Base-by-base conservation (phyloP, 2,113 vertebrate genomes). In the Lampris megalopsis region DNA sequence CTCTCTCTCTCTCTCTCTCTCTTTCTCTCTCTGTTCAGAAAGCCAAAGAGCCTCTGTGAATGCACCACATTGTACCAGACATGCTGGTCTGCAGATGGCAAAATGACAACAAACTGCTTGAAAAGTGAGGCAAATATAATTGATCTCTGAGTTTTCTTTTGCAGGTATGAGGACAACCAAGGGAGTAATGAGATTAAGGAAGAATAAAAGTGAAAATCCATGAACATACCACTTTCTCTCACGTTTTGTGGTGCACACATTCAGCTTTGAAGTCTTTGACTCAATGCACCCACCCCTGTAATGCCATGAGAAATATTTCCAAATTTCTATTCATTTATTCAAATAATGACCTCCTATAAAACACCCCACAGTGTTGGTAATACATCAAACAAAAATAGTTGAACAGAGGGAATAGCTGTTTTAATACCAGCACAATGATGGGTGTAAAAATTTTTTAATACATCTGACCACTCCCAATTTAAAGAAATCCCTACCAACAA, bases 31-130 rank as follows among this genome's bases (percentile, higher is more conserved):
- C 83, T 90, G 77, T 72, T 83, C 81, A 92, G 93, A 95, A 94
- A 94, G 88, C 89, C 92, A 92, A 91, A 84, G 88, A 87, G 86
- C 81, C 88, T 90, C 48, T 38, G 62, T 93, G 94, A 95, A 96
- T 94, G 84, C 94, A 94, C 73, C 88, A 92, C 88, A 93, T 94
- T 94, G 95, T 91, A 89, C 86, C 84, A 89, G 79, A 93, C 94
- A 90, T 91, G 93, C 95, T 95, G 91, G 94, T 93, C 94, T 88
- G 92, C 95, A 94, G 95, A 96, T 95, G 96, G 95, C 94, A 95
- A 95, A 95, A 95, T 88, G 94, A 95, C 95, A 95, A 94, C 92
- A 94, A 94, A 93, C 80, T 62, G 82, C 89, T 93, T 89, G 84
- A 87, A 92, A 94, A 92, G 88, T 90, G 89, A 94, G 91, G 92